Percentiles rank a stretch among this genome's conserved stretches.
phyloP scores from a whole-genome alignment of 2,888 invertebrate genomes.

The Acanthoscelides obtectus region DNA sequence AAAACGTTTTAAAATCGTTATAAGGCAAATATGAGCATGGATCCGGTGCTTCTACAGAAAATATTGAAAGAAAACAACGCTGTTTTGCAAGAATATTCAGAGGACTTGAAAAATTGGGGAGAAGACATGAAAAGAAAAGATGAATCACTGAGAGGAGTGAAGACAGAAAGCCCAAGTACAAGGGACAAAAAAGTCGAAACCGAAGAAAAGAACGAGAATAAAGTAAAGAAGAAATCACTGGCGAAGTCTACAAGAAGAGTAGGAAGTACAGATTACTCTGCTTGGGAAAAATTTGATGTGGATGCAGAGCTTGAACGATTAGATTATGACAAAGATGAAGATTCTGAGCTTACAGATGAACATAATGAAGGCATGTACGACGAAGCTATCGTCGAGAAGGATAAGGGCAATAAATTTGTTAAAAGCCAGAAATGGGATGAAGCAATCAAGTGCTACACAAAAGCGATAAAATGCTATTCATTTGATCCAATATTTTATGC shows the following conservation, averaged over 20 bases:
- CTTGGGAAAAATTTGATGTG: slow-evolving; percentile 78
- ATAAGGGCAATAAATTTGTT: slow-evolving; percentile 79
- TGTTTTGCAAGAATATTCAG: slow-evolving; percentile 64
- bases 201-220: slow-evolving; percentile 8
- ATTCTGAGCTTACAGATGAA: slow-evolving; percentile 49
- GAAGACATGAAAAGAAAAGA: slow-evolving; percentile 70
- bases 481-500: slow-evolving; percentile 78
- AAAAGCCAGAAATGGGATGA: slow-evolving; percentile 74
- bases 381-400: slow-evolving; percentile 65
- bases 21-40: slow-evolving; percentile 38
- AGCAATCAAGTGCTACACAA: slow-evolving; percentile 81
- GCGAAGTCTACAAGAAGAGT: slow-evolving; percentile 11
- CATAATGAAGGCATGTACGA: slow-evolving; percentile 54
- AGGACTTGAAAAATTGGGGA: slow-evolving; percentile 69
- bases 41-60: slow-evolving; percentile 63
- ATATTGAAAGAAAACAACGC: slow-evolving; percentile 68
- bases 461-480: slow-evolving; percentile 78
- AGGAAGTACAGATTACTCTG: slow-evolving; percentile 56
- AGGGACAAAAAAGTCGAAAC: background rate
- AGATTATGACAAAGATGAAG: slow-evolving; percentile 54
- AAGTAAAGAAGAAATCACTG: slow-evolving; percentile 1
- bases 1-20: background rate
- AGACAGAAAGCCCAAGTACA: background rate
- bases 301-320: slow-evolving; percentile 63
- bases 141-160: slow-evolving; percentile 20